A percentile compares a stretch with the other conserved stretches of the same genome.
Evolutionary conservation across 2,113 vertebrate genomes (phyloP).

Genomic region (Cephalopholis sonnerati): DNA sequence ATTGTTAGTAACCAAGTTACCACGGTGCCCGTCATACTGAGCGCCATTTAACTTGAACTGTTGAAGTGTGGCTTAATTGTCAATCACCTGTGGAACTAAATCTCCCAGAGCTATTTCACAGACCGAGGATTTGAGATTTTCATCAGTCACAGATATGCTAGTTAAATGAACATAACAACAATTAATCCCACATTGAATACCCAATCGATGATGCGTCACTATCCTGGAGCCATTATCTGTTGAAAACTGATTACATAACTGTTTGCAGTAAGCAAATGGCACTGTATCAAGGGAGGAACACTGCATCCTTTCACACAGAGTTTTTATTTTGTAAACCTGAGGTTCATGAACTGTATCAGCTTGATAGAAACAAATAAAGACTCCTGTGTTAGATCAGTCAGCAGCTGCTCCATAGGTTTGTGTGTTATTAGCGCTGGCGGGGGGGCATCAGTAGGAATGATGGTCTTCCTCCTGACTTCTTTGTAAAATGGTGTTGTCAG

Average conservation of each 20-base stretch:
- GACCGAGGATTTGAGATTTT: slow-evolving; percentile 30
- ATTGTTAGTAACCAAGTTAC: slow-evolving; percentile 31
- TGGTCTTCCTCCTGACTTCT: slow-evolving; percentile 47
- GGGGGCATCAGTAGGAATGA: slow-evolving; percentile 21
- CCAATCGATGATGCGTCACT: slow-evolving; percentile 45
- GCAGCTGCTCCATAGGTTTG: slow-evolving; percentile 27
- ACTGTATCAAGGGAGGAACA: slow-evolving; percentile 11
- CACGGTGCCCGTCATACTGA: not conserved
- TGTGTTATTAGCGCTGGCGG: slow-evolving; percentile 14
- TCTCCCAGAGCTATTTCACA: slow-evolving; percentile 44
- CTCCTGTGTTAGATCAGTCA: slow-evolving; percentile 14
- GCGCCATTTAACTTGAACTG: slow-evolving; percentile 35
- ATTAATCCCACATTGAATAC: slow-evolving; percentile 62
- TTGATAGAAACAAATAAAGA: slow-evolving; percentile 44
- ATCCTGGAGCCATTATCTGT: slow-evolving; percentile 57
- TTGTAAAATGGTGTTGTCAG: slow-evolving; percentile 64
- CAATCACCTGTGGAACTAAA: slow-evolving; percentile 62
- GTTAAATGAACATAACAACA: slow-evolving; percentile 48
- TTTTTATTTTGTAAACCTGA: slow-evolving; percentile 41
- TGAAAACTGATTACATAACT: slow-evolving; percentile 58
- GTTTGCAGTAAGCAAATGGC: slow-evolving; percentile 24
- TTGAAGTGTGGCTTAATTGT: slow-evolving; percentile 42
- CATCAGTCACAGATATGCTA: slow-evolving; percentile 64
- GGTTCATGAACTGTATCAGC: slow-evolving; percentile 33
- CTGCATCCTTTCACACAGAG: slow-evolving; percentile 33